phyloP scores from a whole-genome alignment of 2,888 invertebrate genomes.

The Cordilura impudica region DNA sequence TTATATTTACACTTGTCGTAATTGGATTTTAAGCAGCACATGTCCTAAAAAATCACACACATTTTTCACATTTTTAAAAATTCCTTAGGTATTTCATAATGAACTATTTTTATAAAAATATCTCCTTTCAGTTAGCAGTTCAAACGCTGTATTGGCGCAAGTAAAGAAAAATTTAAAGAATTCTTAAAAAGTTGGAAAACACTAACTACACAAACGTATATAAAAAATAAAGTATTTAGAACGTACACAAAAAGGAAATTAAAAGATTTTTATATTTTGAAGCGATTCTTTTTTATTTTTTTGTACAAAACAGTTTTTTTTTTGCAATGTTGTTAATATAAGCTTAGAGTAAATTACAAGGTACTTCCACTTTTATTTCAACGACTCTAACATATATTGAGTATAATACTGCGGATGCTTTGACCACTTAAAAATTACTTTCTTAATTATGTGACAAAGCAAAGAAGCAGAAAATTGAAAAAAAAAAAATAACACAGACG shows the following conservation, averaged over 20 bases:
- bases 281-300: neutral
- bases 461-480: constrained; percentile 37
- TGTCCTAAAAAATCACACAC: too few species aligned
- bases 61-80: too few species aligned
- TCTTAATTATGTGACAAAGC: constrained; percentile 58
- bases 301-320: neutral
- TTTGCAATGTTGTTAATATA: neutral
- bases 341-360: constrained; percentile 20
- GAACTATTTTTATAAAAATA: too few species aligned
- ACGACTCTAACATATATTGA: neutral
- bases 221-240: neutral
- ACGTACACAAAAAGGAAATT: neutral
- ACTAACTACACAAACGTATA: neutral
- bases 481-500: constrained; percentile 5
- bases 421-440: constrained; percentile 42
- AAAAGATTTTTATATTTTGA: neutral
- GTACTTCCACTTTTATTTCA: neutral
- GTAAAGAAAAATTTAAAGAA: neutral
- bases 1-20: too few species aligned
- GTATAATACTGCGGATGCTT: constrained; percentile 16
- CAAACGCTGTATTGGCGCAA: neutral
- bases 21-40: too few species aligned
- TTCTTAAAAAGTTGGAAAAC: neutral
- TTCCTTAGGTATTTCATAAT: too few species aligned
- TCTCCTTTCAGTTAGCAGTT: too few species aligned